phyloP scores from a whole-genome alignment of 2,888 invertebrate species.

The Luffia ferchaultella region DNA sequence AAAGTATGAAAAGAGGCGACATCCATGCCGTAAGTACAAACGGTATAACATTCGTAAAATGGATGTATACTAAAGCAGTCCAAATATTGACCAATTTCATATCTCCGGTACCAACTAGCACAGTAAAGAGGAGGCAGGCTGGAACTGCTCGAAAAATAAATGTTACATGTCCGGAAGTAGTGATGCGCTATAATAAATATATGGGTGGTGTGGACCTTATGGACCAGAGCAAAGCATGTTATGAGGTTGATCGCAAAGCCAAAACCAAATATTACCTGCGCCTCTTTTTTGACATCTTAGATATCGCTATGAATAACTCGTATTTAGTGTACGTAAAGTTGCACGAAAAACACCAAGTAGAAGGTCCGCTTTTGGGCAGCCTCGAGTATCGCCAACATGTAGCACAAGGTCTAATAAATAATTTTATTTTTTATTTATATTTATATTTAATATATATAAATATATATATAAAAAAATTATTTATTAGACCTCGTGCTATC shows the following conservation, averaged over 20 bases:
- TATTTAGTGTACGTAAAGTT: slow-evolving; percentile 11
- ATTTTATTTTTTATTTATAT: no score
- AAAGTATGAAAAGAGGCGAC: slow-evolving; percentile 7
- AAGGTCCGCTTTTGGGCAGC: slow-evolving; percentile 13
- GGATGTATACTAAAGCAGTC: slow-evolving; percentile 16
- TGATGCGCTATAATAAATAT: slow-evolving; percentile 12
- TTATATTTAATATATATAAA: no score
- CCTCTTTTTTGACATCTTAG: slow-evolving; percentile 13
- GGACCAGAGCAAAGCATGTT: slow-evolving; percentile 13
- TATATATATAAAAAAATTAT: background rate
- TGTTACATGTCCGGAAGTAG: slow-evolving; percentile 16
- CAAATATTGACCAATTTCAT: slow-evolving; percentile 18
- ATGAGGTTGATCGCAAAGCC: slow-evolving; percentile 16
- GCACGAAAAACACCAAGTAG: slow-evolving; percentile 11
- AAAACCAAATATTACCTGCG: slow-evolving; percentile 15
- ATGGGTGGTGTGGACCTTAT: slow-evolving; percentile 3
- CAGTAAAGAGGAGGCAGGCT: slow-evolving; percentile 9
- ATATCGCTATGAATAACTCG: slow-evolving; percentile 13
- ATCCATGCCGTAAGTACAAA: slow-evolving; percentile 5
- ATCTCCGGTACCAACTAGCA: slow-evolving; percentile 15
- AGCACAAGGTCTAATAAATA: slow-evolving; percentile 16
- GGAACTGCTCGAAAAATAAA: slow-evolving; percentile 16
- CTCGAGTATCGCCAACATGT: slow-evolving; percentile 16
- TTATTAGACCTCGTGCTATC: background rate
- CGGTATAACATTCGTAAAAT: slow-evolving; percentile 13